Percentiles rank a stretch among this genome's conserved stretches.
Conservation (phyloP, 2,113 vertebrate species). For the Tretioscincus oriximinensis region DNA sequence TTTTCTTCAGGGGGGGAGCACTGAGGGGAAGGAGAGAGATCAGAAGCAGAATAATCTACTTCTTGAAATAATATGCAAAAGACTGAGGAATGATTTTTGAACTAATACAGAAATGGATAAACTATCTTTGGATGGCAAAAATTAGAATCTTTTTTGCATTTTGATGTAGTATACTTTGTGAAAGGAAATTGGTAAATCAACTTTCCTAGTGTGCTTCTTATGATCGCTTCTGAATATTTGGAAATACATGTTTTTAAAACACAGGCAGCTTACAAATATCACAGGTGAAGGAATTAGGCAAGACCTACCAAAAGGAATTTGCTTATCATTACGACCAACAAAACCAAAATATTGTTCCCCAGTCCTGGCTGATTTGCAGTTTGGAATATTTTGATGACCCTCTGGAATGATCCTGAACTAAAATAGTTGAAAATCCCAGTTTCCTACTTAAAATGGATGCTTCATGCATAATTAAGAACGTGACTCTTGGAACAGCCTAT, state of each 20-base stretch:
- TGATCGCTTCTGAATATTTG: neutral
- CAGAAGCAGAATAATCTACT: no score
- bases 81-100: no score
- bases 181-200: no score
- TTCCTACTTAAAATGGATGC: conserved; percentile 21
- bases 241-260: neutral
- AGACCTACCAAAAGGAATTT: neutral
- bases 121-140: no score
- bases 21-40: no score
- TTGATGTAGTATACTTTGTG: no score
- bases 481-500: conserved; percentile 28
- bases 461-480: conserved; percentile 22
- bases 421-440: neutral
- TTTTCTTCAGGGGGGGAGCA: no score
- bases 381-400: neutral
- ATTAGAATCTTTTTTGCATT: no score
- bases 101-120: no score
- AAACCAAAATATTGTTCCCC: no score
- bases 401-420: neutral
- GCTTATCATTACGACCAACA: neutral
- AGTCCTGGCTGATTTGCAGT: neutral
- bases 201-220: neutral
- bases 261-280: neutral
- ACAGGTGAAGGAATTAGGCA: neutral
- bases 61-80: no score